Conservation (phyloP, 2,113 vertebrate genomes). For the Merops nubicus region DNA sequence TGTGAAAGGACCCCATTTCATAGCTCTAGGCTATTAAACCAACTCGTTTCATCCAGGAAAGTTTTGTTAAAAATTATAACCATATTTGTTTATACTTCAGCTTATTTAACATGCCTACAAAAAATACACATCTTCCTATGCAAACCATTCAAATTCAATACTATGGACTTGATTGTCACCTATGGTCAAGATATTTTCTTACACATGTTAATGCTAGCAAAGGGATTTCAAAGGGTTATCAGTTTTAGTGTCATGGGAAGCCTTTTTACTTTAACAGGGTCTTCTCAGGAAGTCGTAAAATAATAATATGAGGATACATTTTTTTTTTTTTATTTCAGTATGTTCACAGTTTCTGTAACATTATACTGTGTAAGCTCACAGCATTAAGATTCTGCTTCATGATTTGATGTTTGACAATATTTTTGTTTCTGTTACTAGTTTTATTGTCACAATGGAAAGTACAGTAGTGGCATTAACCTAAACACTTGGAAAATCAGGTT, state of each 20-base stretch:
- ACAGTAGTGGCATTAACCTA: slow-evolving; percentile 1
- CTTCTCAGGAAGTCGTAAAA: not conserved
- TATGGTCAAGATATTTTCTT: not conserved
- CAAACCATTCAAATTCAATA: not conserved
- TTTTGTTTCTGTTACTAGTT: not conserved
- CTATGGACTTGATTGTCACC: not conserved
- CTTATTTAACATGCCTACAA: not conserved
- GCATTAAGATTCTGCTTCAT: not conserved
- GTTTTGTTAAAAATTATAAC: not conserved
- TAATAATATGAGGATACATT: not conserved
- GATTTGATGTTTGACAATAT: not conserved
- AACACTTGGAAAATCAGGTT: slow-evolving; percentile 42
- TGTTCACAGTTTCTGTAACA: not conserved
- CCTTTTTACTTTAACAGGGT: not conserved
- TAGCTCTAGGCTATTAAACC: not conserved
- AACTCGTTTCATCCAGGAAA: not conserved
- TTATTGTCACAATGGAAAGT: slow-evolving; percentile 4
- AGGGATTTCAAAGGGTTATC: not conserved
- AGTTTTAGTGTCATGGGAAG: not conserved
- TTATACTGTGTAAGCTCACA: not conserved
- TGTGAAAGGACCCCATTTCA: not conserved
- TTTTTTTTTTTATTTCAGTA: not conserved
- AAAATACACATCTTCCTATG: not conserved
- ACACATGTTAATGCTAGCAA: not conserved
- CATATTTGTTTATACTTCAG: not conserved